Conservation (phyloP, 2,113 vertebrate species). For the Heloderma charlesbogerti region DNA sequence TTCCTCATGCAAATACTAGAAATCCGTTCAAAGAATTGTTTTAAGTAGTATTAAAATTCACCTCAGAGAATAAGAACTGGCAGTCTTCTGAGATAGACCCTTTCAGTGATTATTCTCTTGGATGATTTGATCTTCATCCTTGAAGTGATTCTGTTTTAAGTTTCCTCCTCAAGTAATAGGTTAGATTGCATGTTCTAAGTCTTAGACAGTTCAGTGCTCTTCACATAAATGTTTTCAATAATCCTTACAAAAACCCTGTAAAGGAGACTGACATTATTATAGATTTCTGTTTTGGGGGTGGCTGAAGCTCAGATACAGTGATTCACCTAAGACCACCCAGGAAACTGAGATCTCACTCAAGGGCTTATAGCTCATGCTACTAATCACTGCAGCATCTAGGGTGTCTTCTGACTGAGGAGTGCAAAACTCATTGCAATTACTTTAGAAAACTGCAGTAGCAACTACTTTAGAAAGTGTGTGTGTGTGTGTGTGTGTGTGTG, state of each 20-base stretch:
- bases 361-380: too few species aligned
- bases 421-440: neutral
- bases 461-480: neutral
- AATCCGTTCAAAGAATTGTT: neutral
- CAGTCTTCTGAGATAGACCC: neutral
- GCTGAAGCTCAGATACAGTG: neutral
- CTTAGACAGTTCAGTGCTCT: neutral
- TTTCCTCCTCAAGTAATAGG: neutral
- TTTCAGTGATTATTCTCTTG: neutral
- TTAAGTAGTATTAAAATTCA: neutral
- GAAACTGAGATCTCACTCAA: neutral
- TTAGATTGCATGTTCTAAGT: neutral
- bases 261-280: neutral
- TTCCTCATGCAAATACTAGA: neutral
- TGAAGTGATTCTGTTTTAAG: neutral
- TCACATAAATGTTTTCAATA: neutral
- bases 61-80: neutral
- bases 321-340: neutral
- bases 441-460: neutral
- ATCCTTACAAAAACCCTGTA: neutral
- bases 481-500: neutral
- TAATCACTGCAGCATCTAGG: neutral
- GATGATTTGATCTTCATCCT: neutral
- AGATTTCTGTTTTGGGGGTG: neutral
- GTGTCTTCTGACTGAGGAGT: neutral